Conservation (phyloP, 1,140 invertebrate genomes). For the Philotrypesis tridentata region DNA sequence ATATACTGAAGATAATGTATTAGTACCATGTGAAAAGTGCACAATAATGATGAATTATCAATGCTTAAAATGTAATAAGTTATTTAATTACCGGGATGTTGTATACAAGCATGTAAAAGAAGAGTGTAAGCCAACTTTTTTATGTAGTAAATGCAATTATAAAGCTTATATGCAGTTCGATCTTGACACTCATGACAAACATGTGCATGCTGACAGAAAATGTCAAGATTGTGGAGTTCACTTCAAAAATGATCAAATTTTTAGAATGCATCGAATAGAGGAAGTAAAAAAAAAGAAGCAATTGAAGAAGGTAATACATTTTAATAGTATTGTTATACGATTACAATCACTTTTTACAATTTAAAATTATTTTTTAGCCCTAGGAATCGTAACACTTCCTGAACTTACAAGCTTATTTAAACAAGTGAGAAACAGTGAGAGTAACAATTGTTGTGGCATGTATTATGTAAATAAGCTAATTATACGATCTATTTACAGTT, state of each 20-base stretch:
- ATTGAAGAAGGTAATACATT: not conserved
- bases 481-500: too few relatives aligned
- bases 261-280: not conserved
- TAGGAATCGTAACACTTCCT: too few relatives aligned
- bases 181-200: not conserved
- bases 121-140: not conserved
- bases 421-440: too few relatives aligned
- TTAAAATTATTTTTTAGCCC: too few relatives aligned
- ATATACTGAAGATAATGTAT: not conserved
- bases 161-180: not conserved
- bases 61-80: not conserved
- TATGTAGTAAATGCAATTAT: not conserved
- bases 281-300: not conserved
- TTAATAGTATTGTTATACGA: not conserved
- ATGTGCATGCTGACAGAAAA: not conserved
- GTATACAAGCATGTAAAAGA: conserved; percentile 10
- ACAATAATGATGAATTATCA: conserved; percentile 5
- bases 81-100: not conserved
- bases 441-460: too few relatives aligned
- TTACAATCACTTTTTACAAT: too few relatives aligned
- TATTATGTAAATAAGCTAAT: too few relatives aligned
- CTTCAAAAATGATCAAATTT: conserved; percentile 4
- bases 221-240: not conserved
- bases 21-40: not conserved
- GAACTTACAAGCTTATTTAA: too few relatives aligned